Percentiles rank a stretch among this genome's conserved stretches.
These are phyloP conservation scores for Zoroaster sp. DNA, from an alignment of 53 echinoderm and acorn worm species.

Conservation along the genomic window DNA sequence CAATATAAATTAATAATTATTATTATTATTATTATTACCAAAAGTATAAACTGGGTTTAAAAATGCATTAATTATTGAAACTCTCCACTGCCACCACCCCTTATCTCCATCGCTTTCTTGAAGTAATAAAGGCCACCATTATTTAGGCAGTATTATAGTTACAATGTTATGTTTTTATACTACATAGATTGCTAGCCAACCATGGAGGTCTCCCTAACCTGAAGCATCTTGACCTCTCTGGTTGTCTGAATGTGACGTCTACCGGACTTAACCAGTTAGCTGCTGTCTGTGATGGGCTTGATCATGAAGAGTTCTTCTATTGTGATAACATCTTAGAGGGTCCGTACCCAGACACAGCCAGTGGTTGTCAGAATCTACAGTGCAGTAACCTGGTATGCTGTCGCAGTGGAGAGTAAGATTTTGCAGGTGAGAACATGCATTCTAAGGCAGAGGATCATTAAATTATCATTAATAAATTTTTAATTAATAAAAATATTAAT, in stretches of 20 bases:
- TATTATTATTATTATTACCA: no score
- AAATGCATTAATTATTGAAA: no score
- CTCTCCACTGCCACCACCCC: no score
- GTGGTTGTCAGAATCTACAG: conserved; percentile 96
- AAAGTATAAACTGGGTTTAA: no score
- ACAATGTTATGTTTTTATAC: no score
- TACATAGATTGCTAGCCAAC: conserved; percentile 68
- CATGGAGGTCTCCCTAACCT: conserved; percentile 68
- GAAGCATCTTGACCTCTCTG: conserved; percentile 89
- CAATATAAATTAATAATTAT: no score
- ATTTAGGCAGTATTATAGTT: no score
- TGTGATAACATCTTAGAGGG: conserved; percentile 98
- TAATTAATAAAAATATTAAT: no score
- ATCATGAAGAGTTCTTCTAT: conserved; percentile 96
- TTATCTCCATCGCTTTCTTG: no score
- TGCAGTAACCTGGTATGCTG: conserved; percentile 89
- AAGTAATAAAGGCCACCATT: no score
- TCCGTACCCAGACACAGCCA: conserved; percentile 89
- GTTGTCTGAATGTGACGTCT: conserved; percentile 84
- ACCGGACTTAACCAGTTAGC: conserved; percentile 76
- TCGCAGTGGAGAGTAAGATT: conserved; percentile 75
- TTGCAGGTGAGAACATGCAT: background rate
- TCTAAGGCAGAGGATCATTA: no score
- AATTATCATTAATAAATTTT: no score
- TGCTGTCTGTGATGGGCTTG: conserved; percentile 64